Evolutionary conservation across 2,888 invertebrate species (phyloP), one percentile per base, ranked within the genome.

Genomic region (Drosophila borealis): DNA sequence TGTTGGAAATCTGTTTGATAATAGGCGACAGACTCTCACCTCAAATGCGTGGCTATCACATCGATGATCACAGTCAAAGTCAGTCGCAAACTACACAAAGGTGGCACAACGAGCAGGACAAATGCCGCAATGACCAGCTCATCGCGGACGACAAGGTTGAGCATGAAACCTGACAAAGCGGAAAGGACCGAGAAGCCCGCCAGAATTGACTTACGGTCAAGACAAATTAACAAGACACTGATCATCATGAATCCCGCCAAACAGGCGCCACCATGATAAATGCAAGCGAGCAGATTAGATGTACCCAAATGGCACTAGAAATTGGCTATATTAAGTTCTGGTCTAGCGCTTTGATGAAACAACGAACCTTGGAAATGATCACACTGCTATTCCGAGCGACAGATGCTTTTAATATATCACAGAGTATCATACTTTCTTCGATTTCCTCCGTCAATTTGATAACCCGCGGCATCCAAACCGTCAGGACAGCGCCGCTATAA

Each of bases 31-130:
- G 10, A 41, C n/a, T 1, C 50, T 61, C 39, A 71, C 75, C 75
- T 63, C n/a, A 75, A 48, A 10, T 61, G 60, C 4, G 75, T 76
- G 14, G 75, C 76, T 9, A 62, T 60, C 3, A 59, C 8, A 42
- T 76, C 77, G 8, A 76, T 14, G 1, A 76, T 2, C 3, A 76
- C 41, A 4, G 59, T n/a, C 6, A 62, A 0, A 1, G 17, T 4
- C 49, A 76, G 14, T 17, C 77, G 44, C 1, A 45, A 1, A 2
- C 45, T 36, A 17, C 68, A 72, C 25, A 76, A 9, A 1, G 75
- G 51, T 10, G 57, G 68, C 33, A 65, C 50, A 5, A 36, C 25
- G 0, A 76, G 2, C 2, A 76, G 25, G 3, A 60, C 8, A 39
- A 46, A 61, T 0, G 37, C 14, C 0, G 8, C 2, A 3, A 65